phyloP scores from a whole-genome alignment of 2,888 invertebrate genomes.

The Scaptomyza tumidula region DNA sequence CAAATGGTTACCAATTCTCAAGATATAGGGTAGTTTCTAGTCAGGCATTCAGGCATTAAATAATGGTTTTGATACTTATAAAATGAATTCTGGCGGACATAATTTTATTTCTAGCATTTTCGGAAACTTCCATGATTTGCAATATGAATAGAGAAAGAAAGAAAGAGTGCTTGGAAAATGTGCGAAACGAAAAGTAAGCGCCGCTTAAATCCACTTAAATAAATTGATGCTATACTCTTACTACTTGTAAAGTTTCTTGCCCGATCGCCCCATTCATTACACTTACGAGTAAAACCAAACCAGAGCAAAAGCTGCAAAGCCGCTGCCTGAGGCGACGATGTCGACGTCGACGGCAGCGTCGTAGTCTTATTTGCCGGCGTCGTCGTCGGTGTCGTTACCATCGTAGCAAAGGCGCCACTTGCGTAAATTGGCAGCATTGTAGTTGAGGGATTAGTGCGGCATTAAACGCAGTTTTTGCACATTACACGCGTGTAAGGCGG shows the following conservation, averaged over 20 bases:
- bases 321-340: slow-evolving; percentile 44
- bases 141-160: slow-evolving; percentile 22
- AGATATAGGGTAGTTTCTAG: not conserved
- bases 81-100: slow-evolving; percentile 7
- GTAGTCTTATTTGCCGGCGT: not conserved
- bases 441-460: slow-evolving; percentile 80
- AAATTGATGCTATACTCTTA: slow-evolving; percentile 66
- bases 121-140: slow-evolving; percentile 21
- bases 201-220: slow-evolving; percentile 73
- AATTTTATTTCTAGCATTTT: slow-evolving; percentile 12
- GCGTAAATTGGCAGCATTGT: slow-evolving; percentile 81
- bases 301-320: slow-evolving; percentile 53
- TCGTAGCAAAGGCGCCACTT: slow-evolving; percentile 66
- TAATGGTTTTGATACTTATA: not conserved
- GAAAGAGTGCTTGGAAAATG: slow-evolving; percentile 25
- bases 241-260: slow-evolving; percentile 63
- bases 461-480: slow-evolving; percentile 81
- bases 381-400: slow-evolving; percentile 28
- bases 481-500: slow-evolving; percentile 79
- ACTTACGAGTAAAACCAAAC: slow-evolving; percentile 55
- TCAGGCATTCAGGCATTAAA: not conserved
- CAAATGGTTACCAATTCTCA: too few relatives aligned
- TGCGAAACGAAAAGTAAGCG: slow-evolving; percentile 49
- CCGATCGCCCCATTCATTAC: slow-evolving; percentile 63
- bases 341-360: not conserved